Base-by-base conservation (phyloP, 2,797 vertebrate species). In the Bufotes viridis region DNA sequence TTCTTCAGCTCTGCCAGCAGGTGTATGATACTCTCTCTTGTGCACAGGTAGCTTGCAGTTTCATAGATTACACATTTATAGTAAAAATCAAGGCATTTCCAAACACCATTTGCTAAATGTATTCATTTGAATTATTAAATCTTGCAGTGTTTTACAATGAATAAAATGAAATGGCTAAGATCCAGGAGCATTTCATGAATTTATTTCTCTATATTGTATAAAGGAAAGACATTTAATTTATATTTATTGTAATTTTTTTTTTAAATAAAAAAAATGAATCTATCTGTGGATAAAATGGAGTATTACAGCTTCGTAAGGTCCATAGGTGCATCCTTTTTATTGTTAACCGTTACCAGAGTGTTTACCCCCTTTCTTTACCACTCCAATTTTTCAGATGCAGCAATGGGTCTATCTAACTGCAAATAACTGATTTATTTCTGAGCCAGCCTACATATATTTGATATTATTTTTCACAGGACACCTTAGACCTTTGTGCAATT, bases 1-100 rank as follows among this genome's bases (percentile, higher is more conserved):
- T 75, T 49, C 42, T 63, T 85, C 83, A 76, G 29, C 13, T 29
- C 55, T 76, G 29, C 42, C 83, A 76, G 83, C 83, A 85, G 83
- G 83, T 75, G 34, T 42, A 72, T 53, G 51, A 69, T 80, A n/a
- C 49, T 69, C 65, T 80, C 49, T 57, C 18, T 29, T 60, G 61
- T 80, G 49, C 13, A 42, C 49, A 55, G 75, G 51, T 24, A 55
- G 75, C 49, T 55, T 78, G 49, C 34, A 14, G 75, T 14, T 78
- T 78, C 11, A 24, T 12, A 78, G 11, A 55, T n/a, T 24, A 78
- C 20, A 78, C 22, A 55, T 78, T 78, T 78, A 55, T n/a, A 53
- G 22, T 78, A 7, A 55, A 53, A 78, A 75, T 13, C 11, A 14
- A 55, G n/a, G 22, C 55, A 55, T 78, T 24, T 53, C 51, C 51